phyloP scores from a whole-genome alignment of 2,797 vertebrate species.

The Caiman crocodilus region DNA sequence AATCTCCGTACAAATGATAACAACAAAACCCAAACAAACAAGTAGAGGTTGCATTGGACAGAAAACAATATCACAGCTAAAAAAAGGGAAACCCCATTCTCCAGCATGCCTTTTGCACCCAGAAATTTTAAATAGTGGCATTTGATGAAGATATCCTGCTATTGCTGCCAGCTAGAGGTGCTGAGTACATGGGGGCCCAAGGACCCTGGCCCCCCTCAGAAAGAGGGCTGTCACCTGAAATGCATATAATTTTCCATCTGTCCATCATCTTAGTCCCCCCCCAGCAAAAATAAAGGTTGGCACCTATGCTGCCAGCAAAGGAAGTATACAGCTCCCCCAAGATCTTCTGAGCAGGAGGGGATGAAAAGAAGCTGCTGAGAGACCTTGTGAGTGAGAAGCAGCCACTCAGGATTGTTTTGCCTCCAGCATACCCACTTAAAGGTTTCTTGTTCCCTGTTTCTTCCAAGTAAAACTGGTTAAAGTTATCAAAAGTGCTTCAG shows the following conservation, averaged over 20 bases:
- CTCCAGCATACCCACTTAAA: neutral
- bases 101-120: constrained; percentile 26
- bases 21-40: constrained; percentile 66
- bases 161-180: constrained; percentile 17
- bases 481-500: constrained; percentile 1
- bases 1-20: constrained; percentile 58
- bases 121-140: constrained; percentile 34
- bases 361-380: neutral
- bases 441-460: neutral
- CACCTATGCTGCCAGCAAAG: constrained; percentile 5
- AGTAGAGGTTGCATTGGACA: constrained; percentile 58
- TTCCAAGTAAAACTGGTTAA: neutral
- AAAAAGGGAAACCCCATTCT: constrained; percentile 42
- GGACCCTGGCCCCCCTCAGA: no score
- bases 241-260: no score
- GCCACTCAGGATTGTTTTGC: neutral
- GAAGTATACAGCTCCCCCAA: neutral
- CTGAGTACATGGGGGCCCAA: neutral
- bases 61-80: constrained; percentile 37
- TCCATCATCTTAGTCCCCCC: no score
- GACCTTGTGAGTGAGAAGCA: neutral
- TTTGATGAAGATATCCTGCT: neutral
- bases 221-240: no score
- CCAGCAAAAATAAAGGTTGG: neutral
- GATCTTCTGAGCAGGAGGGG: neutral